Base-by-base conservation (phyloP, 2,113 vertebrate genomes). In the Psittacara wagleri region DNA sequence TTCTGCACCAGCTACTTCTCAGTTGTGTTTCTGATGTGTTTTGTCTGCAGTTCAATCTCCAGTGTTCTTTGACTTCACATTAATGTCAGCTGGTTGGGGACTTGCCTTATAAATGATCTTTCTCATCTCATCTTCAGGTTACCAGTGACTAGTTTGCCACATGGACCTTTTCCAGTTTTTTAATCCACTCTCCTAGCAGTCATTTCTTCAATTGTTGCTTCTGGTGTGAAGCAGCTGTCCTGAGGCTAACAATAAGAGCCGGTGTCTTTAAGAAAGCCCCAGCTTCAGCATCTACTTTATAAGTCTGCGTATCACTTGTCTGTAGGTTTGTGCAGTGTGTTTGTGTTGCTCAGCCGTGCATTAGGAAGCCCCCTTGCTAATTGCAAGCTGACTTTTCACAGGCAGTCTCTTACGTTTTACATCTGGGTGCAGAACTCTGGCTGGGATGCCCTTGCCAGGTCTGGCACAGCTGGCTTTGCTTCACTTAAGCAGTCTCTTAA, bases 331-430 rank as follows among this genome's bases (percentile, higher is more conserved):
- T 85, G 77, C 15, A 5, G 33, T 2, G 43, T 64, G 54, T 77
- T 83, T 92, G 39, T 25, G 2, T 64, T 73, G 66, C 67, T 83
- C 49, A 20, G 8, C 43, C 41, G 44, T 61, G 61, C 10, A 1
- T 69, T 66, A 25, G 74, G 37, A 79, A 64, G 41, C 49, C 91
- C 75, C 57, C 49, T 80, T 70, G 66, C 66, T 86, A 67, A 75
- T 61, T 95, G 90, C 84, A 83, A 90, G 73, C 91, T 69, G 90
- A 54, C 78, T 96, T 91, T 88, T 63, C 54, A 62, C 82, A 91
- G 78, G n/a, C 0, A 0, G 18, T 85, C 75, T 87, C 74, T 90
- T 54, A 43, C 35, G 78, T 76, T 61, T 87, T 67, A 39, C 87
- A 90, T 91, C 89, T 92, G 87, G 70, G 83, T 62, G n/a, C 67